These are phyloP conservation scores for Pharmacophagus antenor DNA, from an alignment of 2,888 invertebrate genomes.

Conservation along the genomic window DNA sequence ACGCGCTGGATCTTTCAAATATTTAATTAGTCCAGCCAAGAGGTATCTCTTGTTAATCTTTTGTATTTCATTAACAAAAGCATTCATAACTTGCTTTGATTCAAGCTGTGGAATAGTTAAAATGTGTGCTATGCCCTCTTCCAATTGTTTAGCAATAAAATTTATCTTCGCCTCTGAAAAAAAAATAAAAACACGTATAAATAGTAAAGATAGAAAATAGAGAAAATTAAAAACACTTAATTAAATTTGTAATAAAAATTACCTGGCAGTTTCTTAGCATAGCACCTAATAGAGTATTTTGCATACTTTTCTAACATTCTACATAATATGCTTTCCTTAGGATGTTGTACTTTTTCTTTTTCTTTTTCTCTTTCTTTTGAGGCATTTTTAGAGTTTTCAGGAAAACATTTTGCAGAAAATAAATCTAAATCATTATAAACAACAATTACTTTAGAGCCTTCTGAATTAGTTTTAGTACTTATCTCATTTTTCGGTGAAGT, in stretches of 20 bases:
- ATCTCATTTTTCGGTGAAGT: slow-evolving; percentile 4
- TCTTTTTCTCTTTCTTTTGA: too few species aligned
- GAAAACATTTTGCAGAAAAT: slow-evolving; percentile 35
- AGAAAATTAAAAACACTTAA: neutral
- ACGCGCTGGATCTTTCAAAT: slow-evolving; percentile 52
- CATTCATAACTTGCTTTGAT: slow-evolving; percentile 46
- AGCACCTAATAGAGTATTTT: slow-evolving; percentile 37
- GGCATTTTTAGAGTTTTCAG: neutral
- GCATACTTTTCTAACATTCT: slow-evolving; percentile 58
- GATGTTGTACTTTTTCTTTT: slow-evolving; percentile 22
- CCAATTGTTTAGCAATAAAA: slow-evolving; percentile 46
- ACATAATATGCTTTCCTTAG: slow-evolving; percentile 54
- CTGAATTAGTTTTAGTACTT: slow-evolving; percentile 5
- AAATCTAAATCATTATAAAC: slow-evolving; percentile 47
- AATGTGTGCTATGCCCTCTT: slow-evolving; percentile 46
- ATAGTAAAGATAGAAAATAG: neutral
- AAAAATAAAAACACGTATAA: slow-evolving; percentile 19
- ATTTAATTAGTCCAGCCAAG: slow-evolving; percentile 53
- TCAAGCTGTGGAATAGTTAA: slow-evolving; percentile 43
- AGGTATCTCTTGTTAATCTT: slow-evolving; percentile 48
- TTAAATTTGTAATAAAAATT: slow-evolving; percentile 31
- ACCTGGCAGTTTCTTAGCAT: slow-evolving; percentile 52
- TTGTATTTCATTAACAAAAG: slow-evolving; percentile 51
- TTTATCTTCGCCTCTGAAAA: slow-evolving; percentile 51
- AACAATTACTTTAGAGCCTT: slow-evolving; percentile 28